Evolutionary conservation across 1,140 invertebrate species (phyloP).

Genomic region (Leptinotarsa defecta): DNA sequence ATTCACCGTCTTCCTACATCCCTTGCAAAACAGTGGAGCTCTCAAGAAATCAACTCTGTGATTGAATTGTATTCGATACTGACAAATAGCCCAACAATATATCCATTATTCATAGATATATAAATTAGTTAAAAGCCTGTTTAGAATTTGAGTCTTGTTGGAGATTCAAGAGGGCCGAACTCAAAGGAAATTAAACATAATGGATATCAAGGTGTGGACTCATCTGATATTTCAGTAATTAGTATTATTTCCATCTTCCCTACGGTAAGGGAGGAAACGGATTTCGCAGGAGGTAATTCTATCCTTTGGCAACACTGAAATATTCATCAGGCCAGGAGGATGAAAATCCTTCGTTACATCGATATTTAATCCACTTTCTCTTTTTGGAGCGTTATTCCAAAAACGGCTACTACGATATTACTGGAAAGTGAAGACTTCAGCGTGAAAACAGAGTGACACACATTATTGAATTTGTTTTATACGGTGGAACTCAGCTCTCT

Average conservation of each 20-base stretch:
- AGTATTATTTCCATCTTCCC: not conserved
- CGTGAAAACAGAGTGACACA: too few species aligned
- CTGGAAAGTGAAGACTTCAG: too few species aligned
- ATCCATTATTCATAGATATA: not conserved
- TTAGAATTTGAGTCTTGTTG: not conserved
- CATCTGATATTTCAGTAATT: slow-evolving; percentile 6
- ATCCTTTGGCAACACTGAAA: not conserved
- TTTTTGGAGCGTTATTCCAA: too few species aligned
- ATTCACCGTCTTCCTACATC: too few species aligned
- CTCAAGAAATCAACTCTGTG: not conserved
- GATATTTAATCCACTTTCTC: too few species aligned
- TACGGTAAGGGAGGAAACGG: not conserved
- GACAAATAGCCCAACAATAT: not conserved
- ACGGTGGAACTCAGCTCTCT: too few species aligned
- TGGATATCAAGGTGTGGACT: not conserved
- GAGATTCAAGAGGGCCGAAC: not conserved
- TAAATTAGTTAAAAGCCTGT: not conserved
- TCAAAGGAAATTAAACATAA: slow-evolving; percentile 6
- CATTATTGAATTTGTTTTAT: too few species aligned
- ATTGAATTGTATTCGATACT: not conserved
- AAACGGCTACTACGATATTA: too few species aligned
- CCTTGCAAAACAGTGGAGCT: too few species aligned
- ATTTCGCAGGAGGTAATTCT: not conserved
- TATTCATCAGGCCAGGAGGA: too few species aligned
- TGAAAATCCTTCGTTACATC: too few species aligned